Evolutionary conservation across 2,797 vertebrate species (phyloP).

Genomic region (Taenioides sp.): DNA sequence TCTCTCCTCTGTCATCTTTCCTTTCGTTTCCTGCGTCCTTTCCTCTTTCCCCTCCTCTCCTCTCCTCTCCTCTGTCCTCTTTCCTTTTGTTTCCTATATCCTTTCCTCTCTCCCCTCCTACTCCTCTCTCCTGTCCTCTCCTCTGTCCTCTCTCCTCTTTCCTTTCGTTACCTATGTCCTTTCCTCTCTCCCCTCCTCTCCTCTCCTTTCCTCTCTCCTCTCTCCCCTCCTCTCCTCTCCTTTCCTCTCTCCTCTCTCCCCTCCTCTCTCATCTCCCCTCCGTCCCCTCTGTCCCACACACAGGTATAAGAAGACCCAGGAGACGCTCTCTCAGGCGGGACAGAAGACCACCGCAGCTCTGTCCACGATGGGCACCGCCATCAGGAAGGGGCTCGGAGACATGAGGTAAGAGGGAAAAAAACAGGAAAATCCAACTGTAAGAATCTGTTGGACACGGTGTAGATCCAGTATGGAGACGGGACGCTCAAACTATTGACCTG

Average conservation of each 20-base stretch:
- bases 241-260: background rate
- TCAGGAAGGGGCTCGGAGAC: conserved; percentile 89
- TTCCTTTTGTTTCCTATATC: background rate
- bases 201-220: background rate
- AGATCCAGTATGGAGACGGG: no score
- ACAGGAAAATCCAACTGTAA: background rate
- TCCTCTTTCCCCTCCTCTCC: background rate
- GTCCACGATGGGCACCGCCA: conserved; percentile 86
- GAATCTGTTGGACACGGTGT: no score
- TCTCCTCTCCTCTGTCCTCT: background rate
- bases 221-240: background rate
- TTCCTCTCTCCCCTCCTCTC: no score
- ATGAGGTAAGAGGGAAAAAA: conserved; percentile 85
- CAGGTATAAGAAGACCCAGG: conserved; percentile 98
- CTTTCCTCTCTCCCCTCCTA: background rate
- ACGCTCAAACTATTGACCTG: no score
- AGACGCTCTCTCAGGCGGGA: conserved; percentile 92
- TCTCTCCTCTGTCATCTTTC: background rate
- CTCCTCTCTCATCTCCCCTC: background rate
- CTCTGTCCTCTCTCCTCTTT: background rate
- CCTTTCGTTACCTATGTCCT: no score
- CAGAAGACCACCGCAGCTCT: conserved; percentile 93
- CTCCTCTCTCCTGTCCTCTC: background rate
- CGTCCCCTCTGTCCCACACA: background rate
- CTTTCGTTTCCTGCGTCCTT: background rate